phyloP scores from a whole-genome alignment of 1,140 invertebrate genomes.

The Ips nitidus region DNA sequence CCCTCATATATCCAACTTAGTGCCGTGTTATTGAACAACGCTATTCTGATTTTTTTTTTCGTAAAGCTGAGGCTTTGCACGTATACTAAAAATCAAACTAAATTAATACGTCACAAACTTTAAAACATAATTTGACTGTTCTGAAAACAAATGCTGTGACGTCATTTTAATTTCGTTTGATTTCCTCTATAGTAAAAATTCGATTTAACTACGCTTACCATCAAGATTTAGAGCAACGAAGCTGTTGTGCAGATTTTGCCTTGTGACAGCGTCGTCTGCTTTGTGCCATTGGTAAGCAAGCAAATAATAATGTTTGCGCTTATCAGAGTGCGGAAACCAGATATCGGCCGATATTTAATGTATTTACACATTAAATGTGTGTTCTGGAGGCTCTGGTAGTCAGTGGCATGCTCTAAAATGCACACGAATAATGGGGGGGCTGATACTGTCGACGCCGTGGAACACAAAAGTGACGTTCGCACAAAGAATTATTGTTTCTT shows the following conservation, averaged over 20 bases:
- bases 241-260: neutral
- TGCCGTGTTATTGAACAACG: constrained; percentile 38
- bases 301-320: neutral
- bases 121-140: neutral
- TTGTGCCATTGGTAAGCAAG: constrained; percentile 21
- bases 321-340: constrained; percentile 28
- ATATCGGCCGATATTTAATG: constrained; percentile 33
- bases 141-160: neutral
- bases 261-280: constrained; percentile 12
- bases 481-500: constrained; percentile 31
- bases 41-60: neutral
- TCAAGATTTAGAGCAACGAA: neutral
- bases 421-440: constrained; percentile 21
- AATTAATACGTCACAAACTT: neutral
- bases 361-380: constrained; percentile 32
- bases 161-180: neutral
- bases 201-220: neutral
- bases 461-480: constrained; percentile 16
- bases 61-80: neutral
- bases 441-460: constrained; percentile 18
- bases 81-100: neutral
- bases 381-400: constrained; percentile 20
- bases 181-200: neutral
- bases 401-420: constrained; percentile 25
- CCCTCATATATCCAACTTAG: constrained; percentile 39